These are phyloP conservation scores for Condylura cristata DNA, from an alignment of 2,113 vertebrate species.

Conservation along the genomic window DNA sequence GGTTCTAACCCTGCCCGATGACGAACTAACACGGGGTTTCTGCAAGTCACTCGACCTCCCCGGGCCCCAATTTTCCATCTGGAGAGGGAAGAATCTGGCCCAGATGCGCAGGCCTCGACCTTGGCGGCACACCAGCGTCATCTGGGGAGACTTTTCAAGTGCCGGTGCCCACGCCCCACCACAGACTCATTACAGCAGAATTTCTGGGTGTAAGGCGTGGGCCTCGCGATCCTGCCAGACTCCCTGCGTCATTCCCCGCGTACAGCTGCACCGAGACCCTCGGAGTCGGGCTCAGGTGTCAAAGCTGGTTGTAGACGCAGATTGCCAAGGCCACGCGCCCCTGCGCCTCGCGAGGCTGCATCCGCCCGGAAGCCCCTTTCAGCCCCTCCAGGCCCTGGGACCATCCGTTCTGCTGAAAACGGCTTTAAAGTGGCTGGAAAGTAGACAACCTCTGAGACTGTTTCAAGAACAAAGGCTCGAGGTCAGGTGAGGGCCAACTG, in stretches of 20 bases:
- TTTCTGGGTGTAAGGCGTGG: not conserved
- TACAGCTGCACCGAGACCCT: not conserved
- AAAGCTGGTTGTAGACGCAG: not conserved
- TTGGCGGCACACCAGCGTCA: not conserved
- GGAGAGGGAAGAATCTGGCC: not conserved
- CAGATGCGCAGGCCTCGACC: not conserved
- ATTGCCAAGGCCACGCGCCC: no score
- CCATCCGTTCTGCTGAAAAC: not conserved
- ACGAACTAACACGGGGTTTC: fast-evolving
- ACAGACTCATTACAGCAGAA: not conserved
- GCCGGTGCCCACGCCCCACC: not conserved
- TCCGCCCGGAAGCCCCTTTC: not conserved
- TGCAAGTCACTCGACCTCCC: not conserved
- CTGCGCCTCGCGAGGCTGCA: not conserved
- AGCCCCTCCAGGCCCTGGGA: not conserved
- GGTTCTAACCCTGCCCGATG: not conserved
- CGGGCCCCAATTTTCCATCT: fast-evolving
- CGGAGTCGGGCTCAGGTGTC: not conserved
- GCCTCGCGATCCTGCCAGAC: not conserved
- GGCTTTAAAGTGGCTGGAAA: not conserved
- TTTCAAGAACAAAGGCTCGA: not conserved
- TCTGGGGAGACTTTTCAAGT: not conserved
- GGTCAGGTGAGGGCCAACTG: not conserved
- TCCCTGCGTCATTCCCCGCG: not conserved
- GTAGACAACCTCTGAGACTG: not conserved